phyloP scores from a whole-genome alignment of 2,888 invertebrate genomes.

The Halocaridina rubra region DNA sequence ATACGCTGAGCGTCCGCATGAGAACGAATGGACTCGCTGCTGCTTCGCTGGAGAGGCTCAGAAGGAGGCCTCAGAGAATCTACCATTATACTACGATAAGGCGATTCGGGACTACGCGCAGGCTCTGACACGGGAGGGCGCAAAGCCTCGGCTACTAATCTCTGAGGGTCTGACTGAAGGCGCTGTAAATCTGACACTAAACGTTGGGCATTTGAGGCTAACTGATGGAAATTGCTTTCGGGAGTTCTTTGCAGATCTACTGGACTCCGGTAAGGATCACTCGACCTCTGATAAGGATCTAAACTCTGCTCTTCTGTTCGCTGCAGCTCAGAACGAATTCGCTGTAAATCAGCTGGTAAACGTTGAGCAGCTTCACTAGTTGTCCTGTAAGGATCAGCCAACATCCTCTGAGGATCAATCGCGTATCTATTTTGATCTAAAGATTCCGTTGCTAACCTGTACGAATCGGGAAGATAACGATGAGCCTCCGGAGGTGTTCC shows the following conservation, averaged over 20 bases:
- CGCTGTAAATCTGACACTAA: constrained; percentile 50
- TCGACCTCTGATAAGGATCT: constrained; percentile 49
- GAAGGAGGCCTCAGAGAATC: constrained; percentile 41
- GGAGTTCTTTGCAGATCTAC: constrained; percentile 48
- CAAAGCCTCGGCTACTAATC: constrained; percentile 39
- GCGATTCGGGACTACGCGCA: constrained; percentile 40
- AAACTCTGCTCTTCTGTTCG: constrained; percentile 47
- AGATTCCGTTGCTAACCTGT: constrained; percentile 47
- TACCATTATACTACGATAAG: constrained; percentile 46
- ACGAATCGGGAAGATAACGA: constrained; percentile 55
- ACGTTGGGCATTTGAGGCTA: constrained; percentile 49
- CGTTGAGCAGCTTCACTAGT: constrained; percentile 36
- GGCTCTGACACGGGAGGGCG: constrained; percentile 42
- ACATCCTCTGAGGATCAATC: constrained; percentile 41
- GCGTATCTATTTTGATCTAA: constrained; percentile 54
- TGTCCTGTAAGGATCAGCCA: constrained; percentile 51
- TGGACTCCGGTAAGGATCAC: constrained; percentile 45
- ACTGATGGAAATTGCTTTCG: constrained; percentile 27
- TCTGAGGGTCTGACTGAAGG: constrained; percentile 42
- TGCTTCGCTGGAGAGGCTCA: constrained; percentile 32
- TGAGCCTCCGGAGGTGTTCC: constrained; percentile 52
- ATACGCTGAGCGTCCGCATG: constrained; percentile 62
- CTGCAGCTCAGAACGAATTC: constrained; percentile 48
- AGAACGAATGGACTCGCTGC: constrained; percentile 46
- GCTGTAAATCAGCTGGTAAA: constrained; percentile 45